Percentiles rank a stretch among this genome's conserved stretches.
Conservation (phyloP, 2,888 invertebrate genomes). For the Stratiomys singularior region DNA sequence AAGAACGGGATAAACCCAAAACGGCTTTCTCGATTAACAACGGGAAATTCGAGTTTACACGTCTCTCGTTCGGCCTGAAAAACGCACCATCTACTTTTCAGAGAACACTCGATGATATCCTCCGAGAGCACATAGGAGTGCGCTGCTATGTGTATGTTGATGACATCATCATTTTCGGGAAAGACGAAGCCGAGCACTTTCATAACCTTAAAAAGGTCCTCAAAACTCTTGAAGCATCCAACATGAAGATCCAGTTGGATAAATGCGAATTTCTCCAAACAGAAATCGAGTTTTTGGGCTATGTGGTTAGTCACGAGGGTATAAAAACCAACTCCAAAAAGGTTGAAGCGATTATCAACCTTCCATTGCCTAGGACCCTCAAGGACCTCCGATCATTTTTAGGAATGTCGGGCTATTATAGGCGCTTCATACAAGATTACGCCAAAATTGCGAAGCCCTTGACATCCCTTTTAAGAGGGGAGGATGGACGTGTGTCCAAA, state of each 20-base stretch:
- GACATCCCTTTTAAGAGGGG: neutral
- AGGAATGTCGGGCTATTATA: no score
- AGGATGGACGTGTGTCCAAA: neutral
- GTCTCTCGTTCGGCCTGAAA: neutral
- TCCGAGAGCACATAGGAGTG: neutral
- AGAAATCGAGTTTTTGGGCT: neutral
- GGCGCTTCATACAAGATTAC: neutral
- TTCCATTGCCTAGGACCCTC: neutral
- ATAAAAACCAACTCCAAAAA: neutral
- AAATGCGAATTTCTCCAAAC: neutral
- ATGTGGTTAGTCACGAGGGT: neutral
- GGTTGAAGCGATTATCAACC: neutral
- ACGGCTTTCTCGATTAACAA: neutral
- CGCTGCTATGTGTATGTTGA: neutral
- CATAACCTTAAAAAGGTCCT: neutral
- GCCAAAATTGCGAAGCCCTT: neutral
- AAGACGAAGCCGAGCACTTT: no score
- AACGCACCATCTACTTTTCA: constrained; percentile 8
- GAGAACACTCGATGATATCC: neutral
- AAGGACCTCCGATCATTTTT: neutral
- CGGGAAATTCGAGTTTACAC: neutral
- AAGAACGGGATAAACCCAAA: neutral
- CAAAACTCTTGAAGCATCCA: neutral
- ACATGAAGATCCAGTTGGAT: neutral
- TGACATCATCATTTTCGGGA: neutral